phyloP scores from a whole-genome alignment of 2,888 invertebrate species.

The Coleophora deauratella region DNA sequence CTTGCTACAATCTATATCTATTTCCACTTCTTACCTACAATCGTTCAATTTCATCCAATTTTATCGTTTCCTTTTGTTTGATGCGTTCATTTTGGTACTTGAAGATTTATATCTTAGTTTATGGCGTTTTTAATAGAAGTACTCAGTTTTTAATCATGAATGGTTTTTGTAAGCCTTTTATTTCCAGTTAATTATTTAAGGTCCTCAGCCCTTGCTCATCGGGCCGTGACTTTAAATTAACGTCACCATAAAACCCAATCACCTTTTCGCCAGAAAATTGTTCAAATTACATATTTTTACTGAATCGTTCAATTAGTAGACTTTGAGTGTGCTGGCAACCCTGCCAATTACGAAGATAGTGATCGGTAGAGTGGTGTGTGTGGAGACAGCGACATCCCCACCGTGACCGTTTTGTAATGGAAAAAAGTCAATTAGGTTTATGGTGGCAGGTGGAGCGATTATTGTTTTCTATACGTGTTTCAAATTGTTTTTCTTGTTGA shows the following conservation, averaged over 20 bases:
- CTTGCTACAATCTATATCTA: neutral
- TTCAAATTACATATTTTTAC: slow-evolving; percentile 8
- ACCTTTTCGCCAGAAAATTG: slow-evolving; percentile 13
- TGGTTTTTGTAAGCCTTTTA: too few relatives aligned
- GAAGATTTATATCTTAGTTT: too few relatives aligned
- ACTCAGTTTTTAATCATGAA: neutral
- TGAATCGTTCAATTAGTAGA: slow-evolving; percentile 18
- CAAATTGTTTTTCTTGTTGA: slow-evolving; percentile 6
- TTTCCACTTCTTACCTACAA: too few relatives aligned
- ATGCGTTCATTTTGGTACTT: too few relatives aligned
- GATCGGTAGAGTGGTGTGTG: slow-evolving; percentile 25
- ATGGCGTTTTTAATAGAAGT: too few relatives aligned
- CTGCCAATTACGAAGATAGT: slow-evolving; percentile 41
- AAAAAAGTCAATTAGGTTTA: slow-evolving; percentile 42
- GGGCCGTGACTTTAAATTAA: slow-evolving; percentile 9
- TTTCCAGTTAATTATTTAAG: too few relatives aligned
- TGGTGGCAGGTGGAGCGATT: slow-evolving; percentile 36
- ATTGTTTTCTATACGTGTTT: slow-evolving; percentile 20
- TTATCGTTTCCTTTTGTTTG: too few relatives aligned
- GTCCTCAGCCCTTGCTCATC: neutral
- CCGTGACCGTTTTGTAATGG: slow-evolving; percentile 30
- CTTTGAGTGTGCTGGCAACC: slow-evolving; percentile 22
- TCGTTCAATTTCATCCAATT: too few relatives aligned
- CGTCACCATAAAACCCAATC: slow-evolving; percentile 17
- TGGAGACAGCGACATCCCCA: slow-evolving; percentile 31